These are phyloP conservation scores for Asteroscopus sphinx DNA, from an alignment of 2,888 invertebrate species.

Conservation along the genomic window DNA sequence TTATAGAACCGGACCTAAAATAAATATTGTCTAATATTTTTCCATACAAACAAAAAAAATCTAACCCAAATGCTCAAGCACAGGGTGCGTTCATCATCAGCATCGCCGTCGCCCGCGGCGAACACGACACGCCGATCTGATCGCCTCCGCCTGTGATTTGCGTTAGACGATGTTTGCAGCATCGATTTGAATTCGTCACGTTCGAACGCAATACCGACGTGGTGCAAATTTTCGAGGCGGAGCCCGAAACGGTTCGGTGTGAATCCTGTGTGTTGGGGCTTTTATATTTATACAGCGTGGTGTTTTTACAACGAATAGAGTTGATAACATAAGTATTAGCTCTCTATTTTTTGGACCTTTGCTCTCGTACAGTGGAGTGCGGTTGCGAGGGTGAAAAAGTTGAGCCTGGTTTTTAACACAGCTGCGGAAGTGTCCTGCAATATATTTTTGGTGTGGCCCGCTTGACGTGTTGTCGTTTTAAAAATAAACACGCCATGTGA, in stretches of 20 bases:
- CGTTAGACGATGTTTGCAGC: constrained; percentile 73
- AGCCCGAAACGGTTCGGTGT: constrained; percentile 72
- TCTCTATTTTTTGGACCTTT: background rate
- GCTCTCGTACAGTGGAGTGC: background rate
- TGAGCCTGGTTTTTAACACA: background rate
- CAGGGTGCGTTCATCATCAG: constrained; percentile 38
- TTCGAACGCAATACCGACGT: constrained; percentile 70
- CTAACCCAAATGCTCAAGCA: constrained; percentile 27
- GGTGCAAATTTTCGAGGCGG: constrained; percentile 79
- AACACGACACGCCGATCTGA: constrained; percentile 69
- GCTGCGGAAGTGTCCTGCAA: background rate
- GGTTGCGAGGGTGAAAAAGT: background rate
- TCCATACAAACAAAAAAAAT: background rate
- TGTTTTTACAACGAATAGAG: background rate
- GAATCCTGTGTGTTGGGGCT: constrained; percentile 57
- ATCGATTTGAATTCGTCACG: constrained; percentile 82
- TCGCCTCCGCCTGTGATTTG: constrained; percentile 78
- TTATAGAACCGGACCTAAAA: too few relatives aligned
- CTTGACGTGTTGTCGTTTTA: background rate
- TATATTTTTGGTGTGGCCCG: background rate
- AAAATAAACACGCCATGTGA: background rate
- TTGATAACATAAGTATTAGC: background rate
- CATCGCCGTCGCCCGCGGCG: constrained; percentile 63
- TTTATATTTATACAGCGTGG: constrained; percentile 49
- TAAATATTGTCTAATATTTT: background rate